phyloP scores from a whole-genome alignment of 2,888 invertebrate genomes.

The Drosophila antonietae region DNA sequence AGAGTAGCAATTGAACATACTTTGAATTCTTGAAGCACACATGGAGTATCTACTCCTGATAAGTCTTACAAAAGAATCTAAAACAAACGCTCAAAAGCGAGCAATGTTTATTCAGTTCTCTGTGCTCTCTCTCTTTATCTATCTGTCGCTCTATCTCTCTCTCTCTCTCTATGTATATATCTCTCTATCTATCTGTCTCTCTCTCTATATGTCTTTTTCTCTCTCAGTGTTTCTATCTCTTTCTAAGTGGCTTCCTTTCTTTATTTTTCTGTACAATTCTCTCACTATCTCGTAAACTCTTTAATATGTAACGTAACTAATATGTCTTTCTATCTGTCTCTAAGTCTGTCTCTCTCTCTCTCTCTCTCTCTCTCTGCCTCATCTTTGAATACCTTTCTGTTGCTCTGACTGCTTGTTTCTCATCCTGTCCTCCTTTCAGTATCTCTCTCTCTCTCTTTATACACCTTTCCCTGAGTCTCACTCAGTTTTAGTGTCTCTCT shows the following conservation, averaged over 20 bases:
- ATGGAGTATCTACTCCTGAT: no score
- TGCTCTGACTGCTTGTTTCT: no score
- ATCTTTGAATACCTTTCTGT: no score
- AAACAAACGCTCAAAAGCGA: background rate
- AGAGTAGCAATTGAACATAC: no score
- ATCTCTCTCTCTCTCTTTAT: background rate
- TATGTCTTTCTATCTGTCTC: background rate
- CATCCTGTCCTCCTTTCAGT: background rate
- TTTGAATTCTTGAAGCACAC: background rate
- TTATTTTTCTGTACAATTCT: background rate
- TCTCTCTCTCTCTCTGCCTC: background rate
- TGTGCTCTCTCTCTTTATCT: background rate
- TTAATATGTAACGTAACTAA: no score
- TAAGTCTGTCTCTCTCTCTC: background rate
- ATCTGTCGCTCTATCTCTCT: background rate
- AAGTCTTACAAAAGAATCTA: no score
- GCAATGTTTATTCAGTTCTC: background rate
- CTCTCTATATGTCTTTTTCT: background rate
- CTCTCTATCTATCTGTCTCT: background rate
- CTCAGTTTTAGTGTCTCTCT: background rate
- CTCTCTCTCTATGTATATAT: background rate
- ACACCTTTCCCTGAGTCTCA: no score
- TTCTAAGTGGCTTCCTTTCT: background rate
- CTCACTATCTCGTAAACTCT: background rate
- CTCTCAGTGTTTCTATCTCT: background rate